These are phyloP conservation scores for Troides aeacus DNA, from an alignment of 2,888 invertebrate genomes.

Conservation along the genomic window DNA sequence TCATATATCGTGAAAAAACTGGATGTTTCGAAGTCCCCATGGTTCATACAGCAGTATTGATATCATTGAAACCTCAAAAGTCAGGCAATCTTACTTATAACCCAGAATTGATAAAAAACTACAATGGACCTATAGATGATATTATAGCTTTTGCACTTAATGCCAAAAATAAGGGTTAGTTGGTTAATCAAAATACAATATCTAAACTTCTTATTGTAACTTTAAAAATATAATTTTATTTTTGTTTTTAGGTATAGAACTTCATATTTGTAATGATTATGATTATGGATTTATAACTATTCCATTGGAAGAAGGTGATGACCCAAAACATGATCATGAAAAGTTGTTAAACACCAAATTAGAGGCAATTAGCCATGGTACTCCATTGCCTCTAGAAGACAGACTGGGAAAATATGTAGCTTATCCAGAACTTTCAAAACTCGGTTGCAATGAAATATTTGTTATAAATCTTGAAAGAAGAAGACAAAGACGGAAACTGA, in stretches of 20 bases:
- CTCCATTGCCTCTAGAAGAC: constrained; percentile 63
- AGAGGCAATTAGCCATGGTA: constrained; percentile 83
- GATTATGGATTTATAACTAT: constrained; percentile 90
- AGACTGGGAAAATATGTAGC: constrained; percentile 55
- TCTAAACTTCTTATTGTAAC: neutral
- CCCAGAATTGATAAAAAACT: constrained; percentile 80
- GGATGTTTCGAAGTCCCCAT: constrained; percentile 94
- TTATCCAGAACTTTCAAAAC: constrained; percentile 78
- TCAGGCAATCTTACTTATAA: constrained; percentile 87
- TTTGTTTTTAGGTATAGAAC: constrained; percentile 41
- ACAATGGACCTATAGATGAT: constrained; percentile 92
- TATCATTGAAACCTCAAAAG: constrained; percentile 82
- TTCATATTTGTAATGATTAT: constrained; percentile 88
- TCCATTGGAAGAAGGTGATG: constrained; percentile 87
- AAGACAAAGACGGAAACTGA: constrained; percentile 87
- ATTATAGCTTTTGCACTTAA: constrained; percentile 94
- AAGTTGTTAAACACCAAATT: constrained; percentile 88
- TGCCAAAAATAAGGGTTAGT: constrained; percentile 83
- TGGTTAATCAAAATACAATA: neutral
- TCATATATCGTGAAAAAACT: constrained; percentile 82
- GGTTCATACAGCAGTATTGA: constrained; percentile 93
- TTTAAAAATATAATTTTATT: neutral
- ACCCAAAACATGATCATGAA: constrained; percentile 82
- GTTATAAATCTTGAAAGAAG: constrained; percentile 95
- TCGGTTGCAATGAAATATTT: constrained; percentile 89